These are phyloP conservation scores for Meliscaeva auricollis DNA, from an alignment of 2,888 invertebrate species.

Conservation along the genomic window DNA sequence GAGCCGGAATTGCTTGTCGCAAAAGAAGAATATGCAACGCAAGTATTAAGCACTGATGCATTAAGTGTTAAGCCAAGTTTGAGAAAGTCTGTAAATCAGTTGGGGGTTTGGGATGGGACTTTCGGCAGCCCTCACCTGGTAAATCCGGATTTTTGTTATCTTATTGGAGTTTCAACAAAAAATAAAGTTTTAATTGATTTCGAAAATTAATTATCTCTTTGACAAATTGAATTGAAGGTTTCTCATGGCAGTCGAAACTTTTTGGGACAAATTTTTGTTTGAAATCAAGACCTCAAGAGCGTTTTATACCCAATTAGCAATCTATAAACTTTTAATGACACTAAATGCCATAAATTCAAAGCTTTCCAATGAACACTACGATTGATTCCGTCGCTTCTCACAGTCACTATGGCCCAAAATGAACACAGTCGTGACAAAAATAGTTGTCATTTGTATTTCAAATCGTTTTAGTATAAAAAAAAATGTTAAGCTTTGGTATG, in stretches of 20 bases:
- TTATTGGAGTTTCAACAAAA: not conserved
- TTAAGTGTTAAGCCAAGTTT: conserved; percentile 14
- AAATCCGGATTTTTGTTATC: not conserved
- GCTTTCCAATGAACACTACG: not conserved
- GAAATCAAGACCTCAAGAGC: not conserved
- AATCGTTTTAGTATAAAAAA: no score
- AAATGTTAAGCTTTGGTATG: no score
- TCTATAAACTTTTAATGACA: conserved; percentile 22
- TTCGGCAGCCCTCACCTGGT: not conserved
- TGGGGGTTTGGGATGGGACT: not conserved
- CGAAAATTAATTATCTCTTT: not conserved
- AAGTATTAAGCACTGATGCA: conserved; percentile 7
- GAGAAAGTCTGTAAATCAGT: conserved; percentile 14
- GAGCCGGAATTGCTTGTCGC: conserved; percentile 14
- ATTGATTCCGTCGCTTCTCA: not conserved
- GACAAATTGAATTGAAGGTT: no score
- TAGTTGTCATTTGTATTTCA: no score
- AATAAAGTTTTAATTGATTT: not conserved
- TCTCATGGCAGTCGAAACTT: no score
- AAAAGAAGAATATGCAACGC: not conserved
- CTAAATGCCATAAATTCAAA: conserved; percentile 25
- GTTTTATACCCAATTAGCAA: conserved; percentile 10
- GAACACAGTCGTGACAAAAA: no score
- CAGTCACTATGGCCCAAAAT: not conserved
- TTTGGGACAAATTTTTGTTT: not conserved